These are phyloP conservation scores for Oreochromis mossambicus DNA, from an alignment of 2,797 vertebrate genomes.

Conservation along the genomic window DNA sequence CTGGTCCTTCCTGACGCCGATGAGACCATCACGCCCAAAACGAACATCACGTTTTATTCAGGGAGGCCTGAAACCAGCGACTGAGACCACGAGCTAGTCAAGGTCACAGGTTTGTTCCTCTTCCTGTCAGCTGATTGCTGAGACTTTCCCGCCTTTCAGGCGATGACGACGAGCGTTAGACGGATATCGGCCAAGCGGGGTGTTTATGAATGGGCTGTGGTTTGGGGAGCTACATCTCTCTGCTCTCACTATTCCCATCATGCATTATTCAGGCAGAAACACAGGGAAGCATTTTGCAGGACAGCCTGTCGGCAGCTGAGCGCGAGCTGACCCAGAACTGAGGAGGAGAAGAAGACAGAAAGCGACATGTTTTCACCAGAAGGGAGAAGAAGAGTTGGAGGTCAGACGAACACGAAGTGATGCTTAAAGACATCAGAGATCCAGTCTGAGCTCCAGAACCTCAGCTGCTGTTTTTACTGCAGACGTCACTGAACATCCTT, in stretches of 20 bases:
- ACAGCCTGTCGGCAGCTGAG: neutral
- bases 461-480: accelerated
- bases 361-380: neutral
- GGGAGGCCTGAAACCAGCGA: neutral
- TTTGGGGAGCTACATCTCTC: neutral
- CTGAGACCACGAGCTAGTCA: neutral
- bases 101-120: neutral
- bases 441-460: neutral
- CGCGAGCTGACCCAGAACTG: slow-evolving; percentile 17
- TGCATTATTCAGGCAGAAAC: slow-evolving; percentile 52
- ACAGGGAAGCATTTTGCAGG: slow-evolving; percentile 17
- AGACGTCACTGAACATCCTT: neutral
- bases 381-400: neutral
- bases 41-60: neutral
- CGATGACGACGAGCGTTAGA: neutral
- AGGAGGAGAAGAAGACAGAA: slow-evolving; percentile 2
- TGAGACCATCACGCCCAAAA: neutral
- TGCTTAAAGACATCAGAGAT: neutral
- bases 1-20: neutral
- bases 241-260: slow-evolving; percentile 52
- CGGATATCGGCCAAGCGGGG: neutral
- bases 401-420: neutral
- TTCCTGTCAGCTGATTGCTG: neutral
- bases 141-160: neutral
- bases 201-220: neutral